Percentiles rank a stretch among this genome's conserved stretches.
phyloP scores from a whole-genome alignment of 2,888 invertebrate species.

The Anorthoa munda region DNA sequence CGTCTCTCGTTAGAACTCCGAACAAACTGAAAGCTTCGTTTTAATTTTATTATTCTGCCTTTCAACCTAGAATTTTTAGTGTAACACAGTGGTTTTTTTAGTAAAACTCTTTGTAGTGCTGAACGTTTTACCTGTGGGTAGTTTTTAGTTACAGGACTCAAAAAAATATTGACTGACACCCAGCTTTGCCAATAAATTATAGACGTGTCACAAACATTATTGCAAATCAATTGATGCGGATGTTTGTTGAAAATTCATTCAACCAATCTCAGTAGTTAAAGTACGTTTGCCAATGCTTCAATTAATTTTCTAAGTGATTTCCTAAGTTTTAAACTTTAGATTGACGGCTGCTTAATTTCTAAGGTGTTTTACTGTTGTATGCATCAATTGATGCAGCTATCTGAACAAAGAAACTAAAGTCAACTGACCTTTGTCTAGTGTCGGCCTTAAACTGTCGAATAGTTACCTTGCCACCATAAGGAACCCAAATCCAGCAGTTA shows the following conservation, averaged over 20 bases:
- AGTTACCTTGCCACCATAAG: neutral
- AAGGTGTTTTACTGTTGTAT: neutral
- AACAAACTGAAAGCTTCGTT: slow-evolving; percentile 32
- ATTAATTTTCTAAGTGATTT: too few species aligned
- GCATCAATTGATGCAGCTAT: neutral
- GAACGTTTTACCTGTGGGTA: neutral
- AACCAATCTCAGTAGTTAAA: too few species aligned
- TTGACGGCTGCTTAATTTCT: neutral
- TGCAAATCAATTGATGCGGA: too few species aligned
- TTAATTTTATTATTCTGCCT: slow-evolving; percentile 22
- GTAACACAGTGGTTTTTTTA: too few species aligned
- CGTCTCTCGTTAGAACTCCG: slow-evolving; percentile 7
- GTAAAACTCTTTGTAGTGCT: neutral
- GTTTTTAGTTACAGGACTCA: neutral
- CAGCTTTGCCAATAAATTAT: too few species aligned
- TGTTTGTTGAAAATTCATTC: too few species aligned
- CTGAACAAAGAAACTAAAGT: neutral
- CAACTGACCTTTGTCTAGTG: neutral
- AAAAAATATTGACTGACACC: too few species aligned
- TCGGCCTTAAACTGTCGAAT: neutral
- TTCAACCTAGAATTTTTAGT: slow-evolving; percentile 10
- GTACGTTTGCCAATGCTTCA: too few species aligned
- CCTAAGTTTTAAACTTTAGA: neutral
- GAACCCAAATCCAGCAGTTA: slow-evolving; percentile 61
- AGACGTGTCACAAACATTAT: too few species aligned